Conservation (phyloP, 2,888 invertebrate species). For the Andrena fulva region DNA sequence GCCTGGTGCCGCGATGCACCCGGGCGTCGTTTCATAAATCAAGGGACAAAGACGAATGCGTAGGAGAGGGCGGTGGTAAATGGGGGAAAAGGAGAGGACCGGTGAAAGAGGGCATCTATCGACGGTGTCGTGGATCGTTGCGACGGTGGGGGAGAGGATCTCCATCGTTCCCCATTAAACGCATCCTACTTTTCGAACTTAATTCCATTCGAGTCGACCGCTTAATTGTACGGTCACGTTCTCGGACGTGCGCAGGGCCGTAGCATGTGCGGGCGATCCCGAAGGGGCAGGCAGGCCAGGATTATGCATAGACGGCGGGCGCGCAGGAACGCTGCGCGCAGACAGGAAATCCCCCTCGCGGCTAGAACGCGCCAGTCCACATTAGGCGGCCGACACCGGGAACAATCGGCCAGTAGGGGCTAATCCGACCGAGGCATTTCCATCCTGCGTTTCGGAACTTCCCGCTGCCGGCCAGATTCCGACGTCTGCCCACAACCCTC, state of each 20-base stretch:
- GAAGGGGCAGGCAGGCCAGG: conserved; percentile 15
- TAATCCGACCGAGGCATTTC: conserved; percentile 74
- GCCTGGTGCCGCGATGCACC: conserved; percentile 31
- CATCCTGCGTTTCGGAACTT: conserved; percentile 72
- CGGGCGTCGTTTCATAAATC: conserved; percentile 56
- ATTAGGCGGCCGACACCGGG: conserved; percentile 64
- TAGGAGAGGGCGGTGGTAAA: not conserved
- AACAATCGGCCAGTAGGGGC: conserved; percentile 67
- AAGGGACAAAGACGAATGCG: conserved; percentile 41
- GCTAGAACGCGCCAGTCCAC: conserved; percentile 61
- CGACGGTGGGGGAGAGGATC: not conserved
- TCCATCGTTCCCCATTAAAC: conserved; percentile 61
- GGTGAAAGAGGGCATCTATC: conserved; percentile 2
- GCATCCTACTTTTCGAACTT: conserved; percentile 69
- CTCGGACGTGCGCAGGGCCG: conserved; percentile 54
- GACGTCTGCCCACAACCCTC: conserved; percentile 52
- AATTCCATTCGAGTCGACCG: conserved; percentile 61
- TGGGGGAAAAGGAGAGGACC: conserved; percentile 10
- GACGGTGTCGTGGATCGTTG: not conserved
- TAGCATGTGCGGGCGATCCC: conserved; percentile 23
- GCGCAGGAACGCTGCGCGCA: conserved; percentile 42
- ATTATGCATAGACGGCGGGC: conserved; percentile 24
- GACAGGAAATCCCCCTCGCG: conserved; percentile 66
- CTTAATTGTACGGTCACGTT: conserved; percentile 75
- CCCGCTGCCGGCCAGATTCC: conserved; percentile 67